Percentiles rank a stretch among this genome's conserved stretches.
Conservation (phyloP, 2,797 vertebrate species). For the Leptodactylus fallax region DNA sequence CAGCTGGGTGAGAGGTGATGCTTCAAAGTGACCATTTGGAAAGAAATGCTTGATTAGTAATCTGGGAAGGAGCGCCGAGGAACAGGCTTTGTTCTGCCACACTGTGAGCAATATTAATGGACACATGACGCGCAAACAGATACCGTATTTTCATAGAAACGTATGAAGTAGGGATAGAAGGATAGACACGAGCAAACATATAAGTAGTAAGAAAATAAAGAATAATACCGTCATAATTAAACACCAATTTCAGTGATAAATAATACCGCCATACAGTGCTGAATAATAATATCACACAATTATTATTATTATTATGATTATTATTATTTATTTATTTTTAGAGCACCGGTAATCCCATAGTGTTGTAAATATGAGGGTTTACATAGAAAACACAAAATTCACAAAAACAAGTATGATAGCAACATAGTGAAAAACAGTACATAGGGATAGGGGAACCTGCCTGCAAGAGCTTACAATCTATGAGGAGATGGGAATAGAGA, state of each 20-base stretch:
- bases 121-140: neutral
- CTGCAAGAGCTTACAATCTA: too few relatives aligned
- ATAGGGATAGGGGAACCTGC: too few relatives aligned
- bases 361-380: too few relatives aligned
- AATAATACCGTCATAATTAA: too few relatives aligned
- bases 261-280: neutral
- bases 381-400: too few relatives aligned
- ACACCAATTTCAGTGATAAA: neutral
- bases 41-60: conserved; percentile 20
- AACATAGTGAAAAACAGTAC: too few relatives aligned
- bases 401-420: too few relatives aligned
- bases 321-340: too few relatives aligned
- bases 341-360: too few relatives aligned
- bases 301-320: too few relatives aligned
- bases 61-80: neutral
- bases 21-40: neutral
- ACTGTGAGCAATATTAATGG: neutral
- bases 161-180: neutral
- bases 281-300: neutral
- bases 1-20: conserved; percentile 7
- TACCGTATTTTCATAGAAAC: neutral
- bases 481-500: too few relatives aligned
- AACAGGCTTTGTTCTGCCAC: neutral
- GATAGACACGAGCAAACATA: neutral
- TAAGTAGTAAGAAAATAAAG: neutral